Evolutionary conservation across 1,140 invertebrate genomes (phyloP), one percentile per base, ranked within the genome.

Genomic region (Lasaia peninsularis): DNA sequence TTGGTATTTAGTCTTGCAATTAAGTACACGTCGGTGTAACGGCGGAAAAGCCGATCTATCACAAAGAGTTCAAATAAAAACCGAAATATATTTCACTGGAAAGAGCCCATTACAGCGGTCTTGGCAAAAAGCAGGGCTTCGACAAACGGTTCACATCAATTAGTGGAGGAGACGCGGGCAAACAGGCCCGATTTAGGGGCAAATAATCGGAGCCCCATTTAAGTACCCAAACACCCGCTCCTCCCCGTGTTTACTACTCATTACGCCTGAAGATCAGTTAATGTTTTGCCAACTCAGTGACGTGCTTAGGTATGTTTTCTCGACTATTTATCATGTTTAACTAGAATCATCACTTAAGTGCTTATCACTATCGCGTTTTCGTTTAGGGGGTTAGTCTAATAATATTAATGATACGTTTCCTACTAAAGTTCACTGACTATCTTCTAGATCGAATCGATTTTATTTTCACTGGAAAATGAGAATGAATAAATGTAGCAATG

Each of bases 181-280:
- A 78, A 77, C 68, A 79, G 69, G 58, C 48, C 65, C 67, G 69
- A 65, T 67, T 80, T 73, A 71, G 70, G 67, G 69, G 69, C 76
- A 80, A 80, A 81, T 80, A 78, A 82, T 82, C 76, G 79, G 63
- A 51, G 70, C 63, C 72, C 78, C 76, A 80, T 80, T 83, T 77
- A 65, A 55, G 35, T 55, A 10, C 40, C 68, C 62, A 48, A 55
- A 61, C 68, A 53, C 67, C 67, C 59, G 40, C 20, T 61, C 49
- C 49, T 56, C 60, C 65, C 65, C 20, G 49, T 85, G 78, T 85
- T 85, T 85, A 85, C 81, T 79, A 78, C 73, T 82, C 79, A 82
- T 85, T 85, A 82, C 66, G 65, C 75, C 62, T 61, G 62, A 75
- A 78, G 75, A 78, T 71, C 64, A 56, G 53, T 56, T 56, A 56